phyloP scores from a whole-genome alignment of 2,113 vertebrate species.

The Tinamus guttatus region DNA sequence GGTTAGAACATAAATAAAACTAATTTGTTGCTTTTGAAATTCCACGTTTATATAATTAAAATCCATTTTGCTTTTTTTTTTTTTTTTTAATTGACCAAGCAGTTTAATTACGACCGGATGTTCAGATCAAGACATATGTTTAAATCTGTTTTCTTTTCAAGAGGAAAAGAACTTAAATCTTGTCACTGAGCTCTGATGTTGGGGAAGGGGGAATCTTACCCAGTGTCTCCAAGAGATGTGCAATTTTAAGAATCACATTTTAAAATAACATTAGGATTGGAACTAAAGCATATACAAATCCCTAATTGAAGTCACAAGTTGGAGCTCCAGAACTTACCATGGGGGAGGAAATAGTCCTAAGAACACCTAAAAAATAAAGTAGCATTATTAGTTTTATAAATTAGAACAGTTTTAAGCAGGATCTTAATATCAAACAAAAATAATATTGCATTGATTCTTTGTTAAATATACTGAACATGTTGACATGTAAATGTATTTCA shows the following conservation, averaged over 20 bases:
- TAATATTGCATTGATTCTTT: not conserved
- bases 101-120: not conserved
- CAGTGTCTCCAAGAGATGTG: slow-evolving; percentile 33
- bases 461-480: not conserved
- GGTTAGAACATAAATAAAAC: slow-evolving; percentile 49
- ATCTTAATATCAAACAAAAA: not conserved
- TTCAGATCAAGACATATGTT: not conserved
- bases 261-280: slow-evolving; percentile 50
- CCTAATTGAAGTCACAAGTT: slow-evolving; percentile 74
- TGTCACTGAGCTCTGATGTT: slow-evolving; percentile 57
- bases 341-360: slow-evolving; percentile 77
- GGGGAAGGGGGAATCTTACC: slow-evolving; percentile 46
- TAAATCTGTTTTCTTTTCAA: not conserved
- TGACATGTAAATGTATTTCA: not conserved
- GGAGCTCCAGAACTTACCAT: slow-evolving; percentile 79
- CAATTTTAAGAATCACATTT: not conserved
- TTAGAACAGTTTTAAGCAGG: slow-evolving; percentile 42
- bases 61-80: not conserved
- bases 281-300: slow-evolving; percentile 62
- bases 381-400: slow-evolving; percentile 67
- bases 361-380: slow-evolving; percentile 75
- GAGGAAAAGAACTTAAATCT: slow-evolving; percentile 21
- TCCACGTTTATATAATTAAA: not conserved
- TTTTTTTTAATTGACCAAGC: not conserved
- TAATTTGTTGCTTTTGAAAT: slow-evolving; percentile 47